Evolutionary conservation across 2,888 invertebrate genomes (phyloP).

Genomic region (Cheiracanthium punctorium): DNA sequence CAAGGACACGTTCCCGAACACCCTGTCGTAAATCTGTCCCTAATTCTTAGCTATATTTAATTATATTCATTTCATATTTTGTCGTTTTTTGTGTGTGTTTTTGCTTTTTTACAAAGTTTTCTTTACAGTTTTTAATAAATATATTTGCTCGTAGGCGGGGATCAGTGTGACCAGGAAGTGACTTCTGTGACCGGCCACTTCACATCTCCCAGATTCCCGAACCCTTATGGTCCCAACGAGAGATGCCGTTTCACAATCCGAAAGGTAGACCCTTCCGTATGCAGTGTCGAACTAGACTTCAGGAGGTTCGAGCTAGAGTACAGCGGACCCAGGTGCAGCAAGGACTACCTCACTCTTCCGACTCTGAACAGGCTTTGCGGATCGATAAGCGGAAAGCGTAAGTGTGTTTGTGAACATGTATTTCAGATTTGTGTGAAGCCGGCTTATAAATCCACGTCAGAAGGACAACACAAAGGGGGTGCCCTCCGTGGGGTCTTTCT

Average conservation of each 20-base stretch:
- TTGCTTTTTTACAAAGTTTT: background rate
- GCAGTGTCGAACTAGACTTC: constrained; percentile 70
- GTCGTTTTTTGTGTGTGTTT: too few species aligned
- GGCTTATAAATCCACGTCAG: too few species aligned
- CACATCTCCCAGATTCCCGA: constrained; percentile 66
- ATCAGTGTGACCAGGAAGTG: constrained; percentile 63
- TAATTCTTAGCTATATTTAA: too few species aligned
- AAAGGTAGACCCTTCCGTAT: constrained; percentile 69
- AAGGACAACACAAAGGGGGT: too few species aligned
- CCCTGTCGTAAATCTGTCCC: too few species aligned
- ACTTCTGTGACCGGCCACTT: constrained; percentile 52
- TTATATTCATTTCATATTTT: too few species aligned
- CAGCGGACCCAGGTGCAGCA: constrained; percentile 57
- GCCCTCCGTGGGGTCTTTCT: too few species aligned
- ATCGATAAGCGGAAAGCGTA: constrained; percentile 59
- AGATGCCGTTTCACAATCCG: constrained; percentile 67
- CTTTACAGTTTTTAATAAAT: background rate
- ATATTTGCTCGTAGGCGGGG: background rate
- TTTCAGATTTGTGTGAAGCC: too few species aligned
- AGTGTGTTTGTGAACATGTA: too few species aligned
- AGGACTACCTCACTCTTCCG: constrained; percentile 70
- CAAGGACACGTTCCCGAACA: too few species aligned
- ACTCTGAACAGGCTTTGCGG: constrained; percentile 70
- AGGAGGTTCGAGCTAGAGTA: constrained; percentile 68
- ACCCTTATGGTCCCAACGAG: constrained; percentile 56